These are phyloP conservation scores for Picus viridis DNA, from an alignment of 2,797 vertebrate species.

Conservation along the genomic window DNA sequence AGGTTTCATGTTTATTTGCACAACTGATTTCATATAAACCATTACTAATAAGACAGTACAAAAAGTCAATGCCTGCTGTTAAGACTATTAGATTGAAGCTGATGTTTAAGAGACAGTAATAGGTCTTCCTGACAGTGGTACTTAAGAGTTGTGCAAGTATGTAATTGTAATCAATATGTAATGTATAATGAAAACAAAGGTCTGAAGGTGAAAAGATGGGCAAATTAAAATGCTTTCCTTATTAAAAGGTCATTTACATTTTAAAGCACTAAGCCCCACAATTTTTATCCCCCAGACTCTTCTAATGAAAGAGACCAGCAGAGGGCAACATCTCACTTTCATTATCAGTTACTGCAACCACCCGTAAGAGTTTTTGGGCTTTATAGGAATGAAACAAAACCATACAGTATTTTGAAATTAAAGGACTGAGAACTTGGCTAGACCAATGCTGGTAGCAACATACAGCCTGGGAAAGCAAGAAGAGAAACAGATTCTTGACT, in stretches of 20 bases:
- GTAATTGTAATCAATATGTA: neutral
- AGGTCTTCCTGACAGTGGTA: neutral
- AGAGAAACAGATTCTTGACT: neutral
- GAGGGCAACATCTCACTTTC: conserved; percentile 59
- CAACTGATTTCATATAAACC: neutral
- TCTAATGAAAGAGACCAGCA: conserved; percentile 15
- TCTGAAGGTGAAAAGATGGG: neutral
- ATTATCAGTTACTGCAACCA: neutral
- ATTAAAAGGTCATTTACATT: neutral
- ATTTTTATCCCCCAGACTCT: neutral
- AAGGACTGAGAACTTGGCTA: neutral
- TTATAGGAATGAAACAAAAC: neutral
- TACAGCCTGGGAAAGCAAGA: neutral
- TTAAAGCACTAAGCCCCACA: neutral
- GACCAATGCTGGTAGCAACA: neutral
- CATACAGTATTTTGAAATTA: neutral
- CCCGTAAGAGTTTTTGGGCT: neutral
- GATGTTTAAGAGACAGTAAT: neutral
- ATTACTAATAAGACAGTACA: neutral
- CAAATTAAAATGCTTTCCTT: neutral
- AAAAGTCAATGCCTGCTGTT: neutral
- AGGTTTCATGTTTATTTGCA: neutral
- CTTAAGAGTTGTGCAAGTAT: neutral
- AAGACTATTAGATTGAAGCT: neutral
- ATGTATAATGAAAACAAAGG: neutral